Conservation (phyloP, 2,888 invertebrate species). For the Dryadula phaetusa region DNA sequence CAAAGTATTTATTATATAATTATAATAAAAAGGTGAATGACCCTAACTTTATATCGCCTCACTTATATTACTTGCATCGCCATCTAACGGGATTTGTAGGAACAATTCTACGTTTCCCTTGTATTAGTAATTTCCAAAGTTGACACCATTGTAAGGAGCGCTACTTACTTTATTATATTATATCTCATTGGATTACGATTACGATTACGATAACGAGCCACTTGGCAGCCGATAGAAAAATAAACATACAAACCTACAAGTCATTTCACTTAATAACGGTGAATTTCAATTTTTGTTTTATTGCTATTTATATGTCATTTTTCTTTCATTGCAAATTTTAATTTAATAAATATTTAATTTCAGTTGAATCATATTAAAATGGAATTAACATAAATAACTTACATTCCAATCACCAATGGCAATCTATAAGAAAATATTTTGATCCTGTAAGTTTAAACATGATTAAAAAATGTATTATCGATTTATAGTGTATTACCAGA, state of each 20-base stretch:
- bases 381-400: too few relatives aligned
- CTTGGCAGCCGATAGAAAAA: conserved; percentile 4
- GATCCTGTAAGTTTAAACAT: too few relatives aligned
- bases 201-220: not conserved
- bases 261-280: not conserved
- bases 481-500: too few relatives aligned
- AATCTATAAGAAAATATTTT: too few relatives aligned
- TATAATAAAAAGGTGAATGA: not conserved
- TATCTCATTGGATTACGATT: not conserved
- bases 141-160: conserved; percentile 23
- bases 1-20: not conserved
- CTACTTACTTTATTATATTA: conserved; percentile 21
- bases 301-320: too few relatives aligned
- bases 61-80: conserved; percentile 24
- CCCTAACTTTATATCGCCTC: not conserved
- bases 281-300: not conserved
- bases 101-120: conserved; percentile 18
- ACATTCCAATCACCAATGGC: too few relatives aligned
- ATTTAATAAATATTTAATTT: too few relatives aligned
- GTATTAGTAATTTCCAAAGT: conserved; percentile 32
- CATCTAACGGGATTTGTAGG: conserved; percentile 30
- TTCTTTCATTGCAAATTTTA: too few relatives aligned
- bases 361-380: too few relatives aligned
- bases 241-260: not conserved
- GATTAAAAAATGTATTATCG: too few relatives aligned